phyloP scores from a whole-genome alignment of 2,888 invertebrate species.

The Agrochola lota region DNA sequence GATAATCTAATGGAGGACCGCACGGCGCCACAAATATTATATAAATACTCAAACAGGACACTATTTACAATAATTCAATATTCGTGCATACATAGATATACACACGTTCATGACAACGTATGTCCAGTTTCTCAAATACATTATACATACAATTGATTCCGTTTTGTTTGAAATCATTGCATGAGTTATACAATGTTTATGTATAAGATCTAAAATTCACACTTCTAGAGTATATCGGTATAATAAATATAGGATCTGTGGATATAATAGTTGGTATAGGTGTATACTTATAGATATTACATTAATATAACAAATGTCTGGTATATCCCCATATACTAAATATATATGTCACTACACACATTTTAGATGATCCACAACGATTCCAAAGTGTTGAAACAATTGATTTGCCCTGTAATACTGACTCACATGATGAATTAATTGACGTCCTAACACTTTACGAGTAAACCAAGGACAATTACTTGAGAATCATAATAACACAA shows the following conservation, averaged over 20 bases:
- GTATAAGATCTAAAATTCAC: slow-evolving; percentile 61
- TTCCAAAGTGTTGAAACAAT: slow-evolving; percentile 63
- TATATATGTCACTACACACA: slow-evolving; percentile 36
- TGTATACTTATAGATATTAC: slow-evolving; percentile 54
- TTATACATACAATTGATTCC: slow-evolving; percentile 43
- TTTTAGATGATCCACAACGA: slow-evolving; percentile 38
- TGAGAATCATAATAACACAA: slow-evolving; percentile 75
- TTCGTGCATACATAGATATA: slow-evolving; percentile 40
- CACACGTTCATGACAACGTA: slow-evolving; percentile 16
- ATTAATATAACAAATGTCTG: slow-evolving; percentile 57
- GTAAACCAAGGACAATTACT: slow-evolving; percentile 67
- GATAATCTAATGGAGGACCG: slow-evolving; percentile 36
- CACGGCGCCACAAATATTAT: slow-evolving; percentile 39
- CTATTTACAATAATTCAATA: slow-evolving; percentile 63
- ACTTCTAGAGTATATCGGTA: slow-evolving; percentile 54
- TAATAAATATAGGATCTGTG: slow-evolving; percentile 63
- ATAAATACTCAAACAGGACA: slow-evolving; percentile 40
- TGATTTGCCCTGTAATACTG: slow-evolving; percentile 88
- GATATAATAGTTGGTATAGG: slow-evolving; percentile 37
- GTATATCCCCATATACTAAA: slow-evolving; percentile 49
- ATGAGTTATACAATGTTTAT: slow-evolving; percentile 32
- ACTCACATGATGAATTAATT: slow-evolving; percentile 85
- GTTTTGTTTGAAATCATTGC: slow-evolving; percentile 50
- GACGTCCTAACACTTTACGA: slow-evolving; percentile 75
- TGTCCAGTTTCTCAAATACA: slow-evolving; percentile 43